Evolutionary conservation across 2,888 invertebrate genomes (phyloP).

Genomic region (Elegia similella): DNA sequence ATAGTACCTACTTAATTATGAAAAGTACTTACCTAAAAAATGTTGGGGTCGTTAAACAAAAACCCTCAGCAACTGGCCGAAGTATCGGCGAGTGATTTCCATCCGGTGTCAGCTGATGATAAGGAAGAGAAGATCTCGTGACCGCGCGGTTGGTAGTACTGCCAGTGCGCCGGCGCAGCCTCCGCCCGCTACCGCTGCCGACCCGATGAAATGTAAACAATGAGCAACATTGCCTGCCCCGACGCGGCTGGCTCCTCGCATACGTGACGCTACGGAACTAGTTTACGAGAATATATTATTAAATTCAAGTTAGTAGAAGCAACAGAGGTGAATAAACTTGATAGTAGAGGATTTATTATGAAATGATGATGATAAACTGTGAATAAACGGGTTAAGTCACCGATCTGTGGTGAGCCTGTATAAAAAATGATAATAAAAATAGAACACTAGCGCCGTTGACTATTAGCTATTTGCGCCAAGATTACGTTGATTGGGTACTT

Average conservation of each 20-base stretch:
- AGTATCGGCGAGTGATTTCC: conserved; percentile 45
- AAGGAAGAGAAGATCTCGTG: conserved; percentile 77
- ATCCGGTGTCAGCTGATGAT: conserved; percentile 71
- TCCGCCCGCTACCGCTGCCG: conserved; percentile 33
- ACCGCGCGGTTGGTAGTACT: conserved; percentile 68
- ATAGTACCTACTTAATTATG: conserved; percentile 6
- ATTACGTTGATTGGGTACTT: no score
- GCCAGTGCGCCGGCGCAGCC: conserved; percentile 61
- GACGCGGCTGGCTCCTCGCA: neutral
- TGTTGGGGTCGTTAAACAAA: conserved; percentile 35
- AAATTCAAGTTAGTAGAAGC: neutral
- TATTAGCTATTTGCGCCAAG: no score
- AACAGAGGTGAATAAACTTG: neutral
- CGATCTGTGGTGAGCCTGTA: no score
- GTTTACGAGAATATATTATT: neutral
- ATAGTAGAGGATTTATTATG: neutral
- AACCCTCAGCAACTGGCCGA: conserved; percentile 36
- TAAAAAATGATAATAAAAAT: no score
- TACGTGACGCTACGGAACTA: neutral
- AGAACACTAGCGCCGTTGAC: no score
- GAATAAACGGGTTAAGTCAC: no score
- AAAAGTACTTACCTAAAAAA: conserved; percentile 41
- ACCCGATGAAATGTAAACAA: conserved; percentile 13
- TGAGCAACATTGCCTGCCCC: neutral
- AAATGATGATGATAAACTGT: no score